Evolutionary conservation across 92 coral and sea anemone species (phyloP), one percentile per base, ranked within the genome.

Genomic region (Porites rus): DNA sequence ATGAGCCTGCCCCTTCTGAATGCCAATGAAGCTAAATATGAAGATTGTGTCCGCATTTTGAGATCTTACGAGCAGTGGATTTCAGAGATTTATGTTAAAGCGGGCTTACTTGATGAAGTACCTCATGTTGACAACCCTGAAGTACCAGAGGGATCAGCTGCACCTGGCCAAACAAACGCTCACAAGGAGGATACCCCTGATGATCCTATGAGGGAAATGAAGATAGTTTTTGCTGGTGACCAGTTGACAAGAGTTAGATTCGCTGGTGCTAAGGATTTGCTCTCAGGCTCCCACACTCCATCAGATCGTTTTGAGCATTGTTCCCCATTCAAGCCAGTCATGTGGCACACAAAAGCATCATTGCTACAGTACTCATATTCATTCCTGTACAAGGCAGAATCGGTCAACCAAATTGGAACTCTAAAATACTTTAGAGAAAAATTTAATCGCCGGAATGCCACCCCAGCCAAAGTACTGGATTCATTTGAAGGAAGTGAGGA

Each of bases 231-330:
- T 76, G 88, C 88, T 3, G 84, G 88, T 1, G 91, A 88, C 21
- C 79, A 88, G 62, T 51, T 86, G 9, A 84, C 94, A 19, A 24
- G 90, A 8, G 94, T 88, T 65, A 76, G 94, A 46, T 88, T 88
- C 81, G 92, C 92, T 66, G 94, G 90, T 21, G 94, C 92, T 0
- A 92, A 88, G 73, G 90, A 92, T 76, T 75, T 92, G 31, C 71
- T 92, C 12, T 75, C 95, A 28, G 92, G 95, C 12, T 85, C 94
- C 10, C 98, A 92, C 71, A 94, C 98, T 3, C 92, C 95, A 38
- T 89, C 98, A 38, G 46, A 38, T 4, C 46, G 46, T 38, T 38
- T 38, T n/a, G 94, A 92, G 21, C 90, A 88, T 43, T 92, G 94
- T 51, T 88, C 88, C 2, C 94, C 92, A 10, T 88, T 92, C 51